Evolutionary conservation across 2,888 invertebrate genomes (phyloP).

Genomic region (Hyles lineata): DNA sequence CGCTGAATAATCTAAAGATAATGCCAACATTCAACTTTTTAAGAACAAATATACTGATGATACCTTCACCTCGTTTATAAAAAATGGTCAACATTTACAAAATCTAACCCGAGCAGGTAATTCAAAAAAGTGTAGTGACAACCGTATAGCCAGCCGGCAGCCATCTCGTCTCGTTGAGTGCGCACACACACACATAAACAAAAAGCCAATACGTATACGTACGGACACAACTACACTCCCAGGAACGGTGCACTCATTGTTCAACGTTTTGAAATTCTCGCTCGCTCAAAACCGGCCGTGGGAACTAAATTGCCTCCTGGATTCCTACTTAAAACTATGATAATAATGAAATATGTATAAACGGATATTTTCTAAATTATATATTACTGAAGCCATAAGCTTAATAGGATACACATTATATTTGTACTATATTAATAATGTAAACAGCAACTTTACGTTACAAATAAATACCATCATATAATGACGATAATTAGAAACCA

Average conservation of each 20-base stretch:
- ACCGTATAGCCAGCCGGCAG: slow-evolving; percentile 11
- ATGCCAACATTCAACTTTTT: no score
- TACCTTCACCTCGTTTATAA: no score
- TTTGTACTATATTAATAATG: no score
- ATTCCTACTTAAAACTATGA: slow-evolving; percentile 38
- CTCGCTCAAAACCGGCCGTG: slow-evolving; percentile 70
- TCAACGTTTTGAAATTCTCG: slow-evolving; percentile 76
- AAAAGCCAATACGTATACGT: slow-evolving; percentile 45
- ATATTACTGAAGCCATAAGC: not conserved
- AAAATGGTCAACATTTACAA: no score
- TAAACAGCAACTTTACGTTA: no score
- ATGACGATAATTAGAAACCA: not conserved
- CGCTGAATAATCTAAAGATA: no score
- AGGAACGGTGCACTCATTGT: slow-evolving; percentile 72
- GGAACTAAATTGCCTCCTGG: slow-evolving; percentile 62
- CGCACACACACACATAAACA: slow-evolving; percentile 27
- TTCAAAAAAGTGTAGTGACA: not conserved
- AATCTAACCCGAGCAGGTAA: slow-evolving; percentile 1
- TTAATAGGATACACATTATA: no score
- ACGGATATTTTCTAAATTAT: not conserved
- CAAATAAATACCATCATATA: not conserved
- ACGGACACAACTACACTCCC: slow-evolving; percentile 52
- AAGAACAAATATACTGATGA: no score
- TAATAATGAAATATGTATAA: not conserved
- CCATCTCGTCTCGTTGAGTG: slow-evolving; percentile 31